These are phyloP conservation scores for Holotrichia oblita DNA, from an alignment of 1,140 invertebrate species.

Conservation along the genomic window DNA sequence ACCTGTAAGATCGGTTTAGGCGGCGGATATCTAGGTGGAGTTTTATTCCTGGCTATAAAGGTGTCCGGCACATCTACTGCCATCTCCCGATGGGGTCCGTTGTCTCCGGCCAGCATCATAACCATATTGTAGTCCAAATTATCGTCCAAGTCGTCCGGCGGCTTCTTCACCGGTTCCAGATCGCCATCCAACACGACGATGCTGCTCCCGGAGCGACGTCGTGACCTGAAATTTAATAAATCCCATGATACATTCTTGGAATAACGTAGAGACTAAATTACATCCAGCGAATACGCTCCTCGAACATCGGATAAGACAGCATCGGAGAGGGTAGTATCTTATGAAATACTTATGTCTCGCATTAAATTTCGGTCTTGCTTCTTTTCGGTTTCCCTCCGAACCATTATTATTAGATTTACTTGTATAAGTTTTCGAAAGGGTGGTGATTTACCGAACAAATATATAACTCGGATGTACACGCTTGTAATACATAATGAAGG, in stretches of 20 bases:
- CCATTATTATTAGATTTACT: background rate
- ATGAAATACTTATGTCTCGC: background rate
- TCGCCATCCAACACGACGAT: slow-evolving; percentile 74
- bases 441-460: too few species aligned
- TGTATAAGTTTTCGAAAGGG: background rate
- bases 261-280: slow-evolving; percentile 1
- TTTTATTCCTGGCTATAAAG: slow-evolving; percentile 92
- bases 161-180: slow-evolving; percentile 58
- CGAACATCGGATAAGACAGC: background rate
- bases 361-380: background rate
- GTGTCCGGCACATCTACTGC: slow-evolving; percentile 97
- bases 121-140: slow-evolving; percentile 68
- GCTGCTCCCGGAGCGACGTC: slow-evolving; percentile 73
- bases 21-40: slow-evolving; percentile 88
- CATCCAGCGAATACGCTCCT: slow-evolving; percentile 4
- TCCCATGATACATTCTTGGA: background rate
- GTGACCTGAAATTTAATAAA: slow-evolving; percentile 65
- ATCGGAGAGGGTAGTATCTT: background rate
- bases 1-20: slow-evolving; percentile 67
- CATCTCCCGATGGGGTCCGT: slow-evolving; percentile 92
- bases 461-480: too few species aligned
- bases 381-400: background rate
- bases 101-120: slow-evolving; percentile 74
- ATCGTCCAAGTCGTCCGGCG: slow-evolving; percentile 59
- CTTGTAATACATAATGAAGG: too few species aligned